phyloP scores from a whole-genome alignment of 2,888 invertebrate species.

The Gymnosoma rotundatum region DNA sequence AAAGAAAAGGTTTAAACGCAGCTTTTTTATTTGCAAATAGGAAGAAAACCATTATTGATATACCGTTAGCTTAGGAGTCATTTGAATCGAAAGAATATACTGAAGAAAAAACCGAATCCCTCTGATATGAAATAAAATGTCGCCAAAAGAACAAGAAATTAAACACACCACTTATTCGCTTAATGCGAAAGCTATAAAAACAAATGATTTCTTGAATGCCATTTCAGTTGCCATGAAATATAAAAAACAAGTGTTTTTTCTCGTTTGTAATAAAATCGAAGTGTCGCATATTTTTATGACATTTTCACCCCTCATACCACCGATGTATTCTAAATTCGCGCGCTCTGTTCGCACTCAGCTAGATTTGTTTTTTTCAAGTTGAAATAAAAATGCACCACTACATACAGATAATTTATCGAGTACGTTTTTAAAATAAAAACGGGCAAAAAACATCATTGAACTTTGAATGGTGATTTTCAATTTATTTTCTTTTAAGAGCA shows the following conservation, averaged over 20 bases:
- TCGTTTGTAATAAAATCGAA: conserved; percentile 82
- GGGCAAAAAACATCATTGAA: conserved; percentile 62
- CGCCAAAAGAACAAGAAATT: not conserved
- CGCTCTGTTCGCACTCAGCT: conserved; percentile 17
- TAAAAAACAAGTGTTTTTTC: conserved; percentile 34
- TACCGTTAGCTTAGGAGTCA: too few relatives aligned
- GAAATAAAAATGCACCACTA: conserved; percentile 71
- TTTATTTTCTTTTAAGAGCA: conserved; percentile 50
- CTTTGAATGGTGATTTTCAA: conserved; percentile 64
- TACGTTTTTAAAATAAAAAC: conserved; percentile 12
- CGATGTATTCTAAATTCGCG: not conserved
- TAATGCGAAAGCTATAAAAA: conserved; percentile 20
- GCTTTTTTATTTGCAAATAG: too few relatives aligned
- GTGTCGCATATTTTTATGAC: conserved; percentile 83
- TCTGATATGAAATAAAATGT: not conserved
- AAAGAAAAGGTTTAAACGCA: too few relatives aligned
- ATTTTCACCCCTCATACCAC: conserved; percentile 73
- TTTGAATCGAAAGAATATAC: not conserved
- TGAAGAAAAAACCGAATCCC: not conserved
- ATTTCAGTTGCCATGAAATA: conserved; percentile 18
- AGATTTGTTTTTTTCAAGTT: conserved; percentile 60
- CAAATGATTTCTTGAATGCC: conserved; percentile 48
- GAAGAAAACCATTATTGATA: too few relatives aligned
- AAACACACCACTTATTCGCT: not conserved
- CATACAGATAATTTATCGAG: conserved; percentile 2